Evolutionary conservation across 2,888 invertebrate genomes (phyloP).

Genomic region (Theretra japonica): DNA sequence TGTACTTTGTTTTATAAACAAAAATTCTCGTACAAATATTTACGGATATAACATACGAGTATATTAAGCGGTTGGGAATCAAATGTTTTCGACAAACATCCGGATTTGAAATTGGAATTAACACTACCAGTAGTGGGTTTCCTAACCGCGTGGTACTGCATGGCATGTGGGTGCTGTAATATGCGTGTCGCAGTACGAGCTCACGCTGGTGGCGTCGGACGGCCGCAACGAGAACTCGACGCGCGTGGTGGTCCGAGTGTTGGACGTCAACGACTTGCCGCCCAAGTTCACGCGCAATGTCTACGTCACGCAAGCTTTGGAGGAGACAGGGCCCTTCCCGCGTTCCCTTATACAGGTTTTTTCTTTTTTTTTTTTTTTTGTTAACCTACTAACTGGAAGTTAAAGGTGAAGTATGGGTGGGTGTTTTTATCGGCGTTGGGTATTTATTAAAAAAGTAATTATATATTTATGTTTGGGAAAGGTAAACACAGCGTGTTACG

Average conservation of each 20-base stretch:
- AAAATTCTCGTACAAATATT: background rate
- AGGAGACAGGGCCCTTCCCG: slow-evolving; percentile 91
- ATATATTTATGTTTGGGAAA: too few relatives aligned
- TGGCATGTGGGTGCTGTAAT: slow-evolving; percentile 77
- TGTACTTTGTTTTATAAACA: slow-evolving; percentile 46
- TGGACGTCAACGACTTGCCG: slow-evolving; percentile 95
- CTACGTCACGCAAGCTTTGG: slow-evolving; percentile 90
- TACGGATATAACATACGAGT: background rate
- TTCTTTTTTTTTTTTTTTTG: slow-evolving; percentile 50
- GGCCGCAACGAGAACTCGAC: slow-evolving; percentile 95
- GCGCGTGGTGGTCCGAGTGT: slow-evolving; percentile 91
- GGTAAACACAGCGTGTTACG: too few relatives aligned
- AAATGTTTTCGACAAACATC: too few relatives aligned
- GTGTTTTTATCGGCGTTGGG: background rate
- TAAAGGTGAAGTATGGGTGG: background rate
- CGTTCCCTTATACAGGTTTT: slow-evolving; percentile 89
- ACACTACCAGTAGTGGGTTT: too few relatives aligned
- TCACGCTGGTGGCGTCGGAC: slow-evolving; percentile 95
- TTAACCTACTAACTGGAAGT: slow-evolving; percentile 38
- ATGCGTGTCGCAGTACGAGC: slow-evolving; percentile 89
- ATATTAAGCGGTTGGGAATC: too few relatives aligned
- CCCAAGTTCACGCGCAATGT: slow-evolving; percentile 90
- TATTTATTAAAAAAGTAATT: background rate
- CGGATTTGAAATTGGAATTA: too few relatives aligned
- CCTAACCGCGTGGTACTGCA: slow-evolving; percentile 56